These are phyloP conservation scores for Tineola bisselliella DNA, from an alignment of 2,888 invertebrate genomes.

Conservation along the genomic window DNA sequence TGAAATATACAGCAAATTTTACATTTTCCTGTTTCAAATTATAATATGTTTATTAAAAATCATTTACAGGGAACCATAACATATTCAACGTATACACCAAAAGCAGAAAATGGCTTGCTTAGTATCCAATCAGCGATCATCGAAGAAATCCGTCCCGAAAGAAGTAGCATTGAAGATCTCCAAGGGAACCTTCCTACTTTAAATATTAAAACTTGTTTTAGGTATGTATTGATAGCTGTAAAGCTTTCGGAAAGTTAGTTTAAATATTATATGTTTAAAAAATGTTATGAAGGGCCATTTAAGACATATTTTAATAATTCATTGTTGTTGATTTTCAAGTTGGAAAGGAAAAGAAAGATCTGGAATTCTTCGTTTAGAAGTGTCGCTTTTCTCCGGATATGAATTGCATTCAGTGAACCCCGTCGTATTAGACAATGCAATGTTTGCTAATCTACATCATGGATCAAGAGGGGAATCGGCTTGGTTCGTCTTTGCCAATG, in stretches of 20 bases:
- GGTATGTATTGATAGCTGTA: no score
- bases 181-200: conserved; percentile 73
- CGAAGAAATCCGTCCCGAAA: conserved; percentile 70
- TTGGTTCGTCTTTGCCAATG: conserved; percentile 74
- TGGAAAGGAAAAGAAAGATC: conserved; percentile 72
- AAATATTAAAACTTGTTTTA: conserved; percentile 72
- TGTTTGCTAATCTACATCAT: conserved; percentile 68
- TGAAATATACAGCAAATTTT: no score
- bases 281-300: no score
- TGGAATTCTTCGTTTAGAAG: conserved; percentile 70
- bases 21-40: neutral
- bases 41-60: neutral
- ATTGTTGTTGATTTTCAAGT: conserved; percentile 29
- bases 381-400: conserved; percentile 72
- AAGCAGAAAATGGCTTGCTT: conserved; percentile 64
- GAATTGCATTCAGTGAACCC: conserved; percentile 67
- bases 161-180: conserved; percentile 71
- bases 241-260: no score
- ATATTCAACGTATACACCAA: conserved; percentile 71
- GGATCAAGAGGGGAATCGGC: conserved; percentile 70
- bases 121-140: conserved; percentile 72
- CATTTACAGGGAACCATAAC: conserved; percentile 67
- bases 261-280: no score
- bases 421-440: conserved; percentile 64
- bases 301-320: neutral